Conservation (phyloP, 2,113 vertebrate species). For the Chrysemys picta region DNA sequence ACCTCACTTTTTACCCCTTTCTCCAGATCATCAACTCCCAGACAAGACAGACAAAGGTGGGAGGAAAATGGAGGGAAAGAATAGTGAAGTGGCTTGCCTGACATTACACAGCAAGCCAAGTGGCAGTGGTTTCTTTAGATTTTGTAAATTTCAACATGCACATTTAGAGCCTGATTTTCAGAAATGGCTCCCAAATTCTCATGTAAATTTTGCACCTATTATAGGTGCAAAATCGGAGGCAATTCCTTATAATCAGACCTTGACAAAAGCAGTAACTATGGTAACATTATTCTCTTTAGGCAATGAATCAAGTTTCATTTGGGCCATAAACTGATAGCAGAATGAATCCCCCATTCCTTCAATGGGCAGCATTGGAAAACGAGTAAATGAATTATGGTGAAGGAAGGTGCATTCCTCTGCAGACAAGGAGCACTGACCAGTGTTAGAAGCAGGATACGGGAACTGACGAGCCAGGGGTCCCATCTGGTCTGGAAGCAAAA, state of each 20-base stretch:
- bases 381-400: neutral
- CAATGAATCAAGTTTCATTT: neutral
- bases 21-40: neutral
- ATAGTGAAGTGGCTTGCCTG: neutral
- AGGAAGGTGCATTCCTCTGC: neutral
- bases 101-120: neutral
- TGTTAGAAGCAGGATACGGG: neutral
- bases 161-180: neutral
- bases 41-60: neutral
- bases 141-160: neutral
- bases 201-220: neutral
- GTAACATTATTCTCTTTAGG: neutral
- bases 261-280: fast-evolving
- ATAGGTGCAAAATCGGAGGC: neutral
- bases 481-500: neutral
- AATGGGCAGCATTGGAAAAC: neutral
- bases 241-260: neutral
- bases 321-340: neutral
- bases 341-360: neutral
- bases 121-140: neutral
- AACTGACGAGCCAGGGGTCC: neutral
- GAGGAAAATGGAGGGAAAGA: neutral
- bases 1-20: no score
- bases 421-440: neutral
- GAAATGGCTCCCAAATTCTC: fast-evolving